Evolutionary conservation across 2,797 vertebrate genomes (phyloP).

Genomic region (Sciurus carolinensis): DNA sequence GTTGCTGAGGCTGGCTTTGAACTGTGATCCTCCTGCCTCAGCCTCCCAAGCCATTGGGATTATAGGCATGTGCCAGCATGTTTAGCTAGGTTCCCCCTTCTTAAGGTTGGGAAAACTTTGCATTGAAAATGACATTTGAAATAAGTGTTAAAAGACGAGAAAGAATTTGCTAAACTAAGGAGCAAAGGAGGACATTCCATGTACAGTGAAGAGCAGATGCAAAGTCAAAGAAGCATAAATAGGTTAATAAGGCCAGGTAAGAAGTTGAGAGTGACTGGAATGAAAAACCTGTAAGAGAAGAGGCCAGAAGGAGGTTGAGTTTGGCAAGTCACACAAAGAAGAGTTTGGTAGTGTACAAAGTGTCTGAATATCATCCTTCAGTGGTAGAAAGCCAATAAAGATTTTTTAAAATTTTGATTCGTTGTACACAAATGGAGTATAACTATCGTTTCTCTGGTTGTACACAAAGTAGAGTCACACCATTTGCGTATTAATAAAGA

Average conservation of each 20-base stretch:
- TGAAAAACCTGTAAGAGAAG: not conserved
- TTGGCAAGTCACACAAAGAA: not conserved
- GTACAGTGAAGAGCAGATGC: not conserved
- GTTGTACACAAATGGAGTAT: no score
- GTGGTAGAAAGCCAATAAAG: not conserved
- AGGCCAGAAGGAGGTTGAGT: not conserved
- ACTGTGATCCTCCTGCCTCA: no score
- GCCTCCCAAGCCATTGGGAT: no score
- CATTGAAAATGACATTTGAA: not conserved
- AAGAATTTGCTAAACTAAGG: conserved; percentile 19
- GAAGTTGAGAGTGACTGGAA: not conserved
- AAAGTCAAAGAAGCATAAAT: not conserved
- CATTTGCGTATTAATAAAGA: not conserved
- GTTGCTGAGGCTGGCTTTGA: no score
- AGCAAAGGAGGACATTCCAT: not conserved
- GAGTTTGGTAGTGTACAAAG: not conserved
- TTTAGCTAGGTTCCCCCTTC: no score
- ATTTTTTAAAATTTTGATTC: no score
- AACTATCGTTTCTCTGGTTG: no score
- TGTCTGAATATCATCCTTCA: not conserved
- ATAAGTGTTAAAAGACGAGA: not conserved
- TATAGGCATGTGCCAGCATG: no score
- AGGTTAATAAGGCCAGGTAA: not conserved
- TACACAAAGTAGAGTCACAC: no score
- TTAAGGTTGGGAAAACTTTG: not conserved